Evolutionary conservation across 1,140 invertebrate genomes (phyloP), one percentile per base, ranked within the genome.

Genomic region (Drosophila obscura): DNA sequence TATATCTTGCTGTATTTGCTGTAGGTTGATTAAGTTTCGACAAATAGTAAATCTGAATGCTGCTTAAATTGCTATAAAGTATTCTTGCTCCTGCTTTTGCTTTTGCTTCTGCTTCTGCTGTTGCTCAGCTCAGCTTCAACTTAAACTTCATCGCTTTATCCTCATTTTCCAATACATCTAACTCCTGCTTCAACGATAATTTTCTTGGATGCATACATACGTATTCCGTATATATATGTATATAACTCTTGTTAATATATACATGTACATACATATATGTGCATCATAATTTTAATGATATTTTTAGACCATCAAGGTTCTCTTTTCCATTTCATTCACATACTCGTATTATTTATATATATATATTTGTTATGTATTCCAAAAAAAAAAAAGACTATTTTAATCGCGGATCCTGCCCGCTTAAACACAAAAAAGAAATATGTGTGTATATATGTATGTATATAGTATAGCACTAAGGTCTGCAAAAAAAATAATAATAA

Each of bases 301-400:
- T 85, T 91, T 90, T 91, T 91, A 83, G 84, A 91, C 89, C 89
- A 91, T 91, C 89, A 91, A 91, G 89, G 88, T 91, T 90, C 73
- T 55, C 39, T 77, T 56, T 64, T 60, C n/a, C 72, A 75, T 60
- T 79, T 69, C 46, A 50, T 66, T 78, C 62, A 50, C 62, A 44
- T 56, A 49, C 73, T 55, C 22, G 4, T 24, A 24, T 24, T 75
- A 60, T 67, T 46, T 72, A 60, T 75, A 49, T 59, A 59, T 69
- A 35, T 75, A 63, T 79, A 43, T 57, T 39, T 65, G 19, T 57
- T 57, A 58, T 39, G 52, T 60, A 64, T 65, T 43, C 61, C 61
- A 61, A 60, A 64, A 66, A 24, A 67, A 65, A 77, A 72, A 57
- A 73, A 62, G 41, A 52, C 44, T 73, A 48, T 46, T 73, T 57